A percentile compares a stretch with the other conserved stretches of the same genome.
Evolutionary conservation across 2,113 vertebrate genomes (phyloP).

Genomic region (Strix aluco): DNA sequence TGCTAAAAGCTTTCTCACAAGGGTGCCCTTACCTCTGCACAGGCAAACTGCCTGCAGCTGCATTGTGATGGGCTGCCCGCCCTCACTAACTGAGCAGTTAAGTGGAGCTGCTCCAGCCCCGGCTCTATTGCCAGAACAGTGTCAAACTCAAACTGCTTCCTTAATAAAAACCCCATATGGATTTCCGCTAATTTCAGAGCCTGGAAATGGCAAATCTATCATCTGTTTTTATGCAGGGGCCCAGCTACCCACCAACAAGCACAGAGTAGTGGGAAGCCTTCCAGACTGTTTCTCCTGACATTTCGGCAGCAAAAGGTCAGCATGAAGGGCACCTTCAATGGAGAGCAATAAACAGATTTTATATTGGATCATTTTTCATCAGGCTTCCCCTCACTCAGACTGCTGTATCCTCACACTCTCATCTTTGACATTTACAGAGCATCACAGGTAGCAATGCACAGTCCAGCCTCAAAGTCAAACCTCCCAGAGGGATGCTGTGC

Average conservation of each 20-base stretch:
- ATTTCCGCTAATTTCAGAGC: constrained; percentile 21
- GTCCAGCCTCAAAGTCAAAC: background rate
- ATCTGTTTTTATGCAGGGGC: background rate
- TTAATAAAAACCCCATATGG: constrained; percentile 6
- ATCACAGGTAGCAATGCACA: background rate
- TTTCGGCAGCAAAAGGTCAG: constrained; percentile 65
- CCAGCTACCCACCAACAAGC: background rate
- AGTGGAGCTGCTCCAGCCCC: background rate
- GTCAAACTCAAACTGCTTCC: background rate
- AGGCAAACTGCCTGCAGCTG: background rate
- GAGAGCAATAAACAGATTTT: constrained; percentile 62
- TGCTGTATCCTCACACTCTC: background rate
- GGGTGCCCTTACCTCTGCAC: background rate
- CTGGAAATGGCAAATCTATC: constrained; percentile 57
- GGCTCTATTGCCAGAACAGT: background rate
- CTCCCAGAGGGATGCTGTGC: background rate
- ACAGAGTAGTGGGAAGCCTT: background rate
- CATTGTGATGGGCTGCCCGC: background rate
- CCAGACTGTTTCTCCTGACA: constrained; percentile 59
- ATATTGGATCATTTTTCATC: constrained; percentile 56
- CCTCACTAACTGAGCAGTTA: background rate
- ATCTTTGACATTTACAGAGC: constrained; percentile 59
- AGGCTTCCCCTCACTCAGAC: background rate
- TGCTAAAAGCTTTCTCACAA: constrained; percentile 11
- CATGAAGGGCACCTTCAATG: constrained; percentile 36